Evolutionary conservation across 2,797 vertebrate genomes (phyloP).

Genomic region (Sebastes vulpes): DNA sequence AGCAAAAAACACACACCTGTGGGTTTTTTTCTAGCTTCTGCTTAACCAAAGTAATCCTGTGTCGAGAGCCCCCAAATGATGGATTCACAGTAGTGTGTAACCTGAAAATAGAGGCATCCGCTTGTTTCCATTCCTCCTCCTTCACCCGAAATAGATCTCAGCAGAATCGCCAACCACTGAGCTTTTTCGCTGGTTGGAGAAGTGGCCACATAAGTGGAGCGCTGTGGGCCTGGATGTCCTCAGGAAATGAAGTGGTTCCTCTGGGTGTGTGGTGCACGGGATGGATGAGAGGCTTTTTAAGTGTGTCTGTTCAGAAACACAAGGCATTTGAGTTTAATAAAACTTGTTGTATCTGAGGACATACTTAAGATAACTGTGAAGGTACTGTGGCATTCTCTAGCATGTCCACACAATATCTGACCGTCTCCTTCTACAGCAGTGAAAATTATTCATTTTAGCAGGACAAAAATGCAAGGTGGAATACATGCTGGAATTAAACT

Average conservation of each 20-base stretch:
- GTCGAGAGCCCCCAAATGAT: conserved; percentile 58
- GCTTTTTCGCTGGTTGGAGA: conserved; percentile 41
- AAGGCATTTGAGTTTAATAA: not conserved
- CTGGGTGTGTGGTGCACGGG: conserved; percentile 54
- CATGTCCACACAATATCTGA: not conserved
- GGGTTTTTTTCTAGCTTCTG: conserved; percentile 37
- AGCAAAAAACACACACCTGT: conserved; percentile 58
- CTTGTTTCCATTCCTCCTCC: conserved; percentile 60
- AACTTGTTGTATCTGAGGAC: conserved; percentile 1
- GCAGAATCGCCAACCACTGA: conserved; percentile 44
- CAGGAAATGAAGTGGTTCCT: conserved; percentile 68
- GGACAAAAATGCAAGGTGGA: not conserved
- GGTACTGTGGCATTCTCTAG: not conserved
- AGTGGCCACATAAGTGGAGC: conserved; percentile 59
- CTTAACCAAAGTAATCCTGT: conserved; percentile 54
- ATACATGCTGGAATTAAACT: not conserved
- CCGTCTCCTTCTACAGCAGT: not conserved
- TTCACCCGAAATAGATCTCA: conserved; percentile 61
- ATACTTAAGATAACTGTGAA: not conserved
- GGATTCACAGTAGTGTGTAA: conserved; percentile 54
- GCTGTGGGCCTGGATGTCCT: conserved; percentile 59
- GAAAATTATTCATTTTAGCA: not conserved
- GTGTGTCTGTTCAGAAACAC: conserved; percentile 15
- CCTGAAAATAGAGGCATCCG: conserved; percentile 64
- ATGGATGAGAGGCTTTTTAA: conserved; percentile 23